phyloP scores from a whole-genome alignment of 2,113 vertebrate genomes.

The Bagarius yarrelli region DNA sequence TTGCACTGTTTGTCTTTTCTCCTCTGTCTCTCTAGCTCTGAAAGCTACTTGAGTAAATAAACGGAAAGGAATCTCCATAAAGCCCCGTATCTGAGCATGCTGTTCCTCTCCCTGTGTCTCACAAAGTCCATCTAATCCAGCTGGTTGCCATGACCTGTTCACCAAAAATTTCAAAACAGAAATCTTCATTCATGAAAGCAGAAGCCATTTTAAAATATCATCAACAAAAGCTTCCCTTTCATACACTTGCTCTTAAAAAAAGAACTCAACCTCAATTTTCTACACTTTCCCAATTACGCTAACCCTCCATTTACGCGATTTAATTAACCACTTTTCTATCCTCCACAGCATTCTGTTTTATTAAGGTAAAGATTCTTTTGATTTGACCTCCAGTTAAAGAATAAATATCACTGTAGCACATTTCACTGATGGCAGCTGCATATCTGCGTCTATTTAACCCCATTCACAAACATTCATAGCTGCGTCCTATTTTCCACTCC shows the following conservation, averaged over 20 bases:
- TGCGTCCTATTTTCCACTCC: conserved; percentile 10
- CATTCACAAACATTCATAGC: conserved; percentile 14
- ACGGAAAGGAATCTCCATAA: conserved; percentile 29
- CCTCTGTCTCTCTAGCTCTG: conserved; percentile 23
- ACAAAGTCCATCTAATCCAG: conserved; percentile 30
- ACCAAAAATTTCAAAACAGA: conserved; percentile 4
- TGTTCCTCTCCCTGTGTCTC: conserved; percentile 11
- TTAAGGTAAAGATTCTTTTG: conserved; percentile 4
- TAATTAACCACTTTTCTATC: background rate
- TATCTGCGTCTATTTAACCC: background rate
- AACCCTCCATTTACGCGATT: background rate
- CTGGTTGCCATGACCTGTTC: conserved; percentile 22
- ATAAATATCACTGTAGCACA: background rate
- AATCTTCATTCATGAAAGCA: conserved; percentile 21
- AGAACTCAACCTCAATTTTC: background rate
- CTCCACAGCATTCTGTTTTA: background rate
- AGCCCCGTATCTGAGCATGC: conserved; percentile 16
- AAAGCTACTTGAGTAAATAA: conserved; percentile 42
- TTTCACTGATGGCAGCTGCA: conserved; percentile 13
- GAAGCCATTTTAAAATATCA: background rate
- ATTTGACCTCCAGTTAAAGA: background rate
- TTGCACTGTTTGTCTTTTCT: conserved; percentile 8
- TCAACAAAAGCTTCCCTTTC: conserved; percentile 3
- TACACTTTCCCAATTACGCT: background rate
- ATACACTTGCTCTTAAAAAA: background rate